A percentile compares a stretch with the other conserved stretches of the same genome.
Conservation (phyloP, 2,113 vertebrate genomes). For the Scalopus aquaticus region DNA sequence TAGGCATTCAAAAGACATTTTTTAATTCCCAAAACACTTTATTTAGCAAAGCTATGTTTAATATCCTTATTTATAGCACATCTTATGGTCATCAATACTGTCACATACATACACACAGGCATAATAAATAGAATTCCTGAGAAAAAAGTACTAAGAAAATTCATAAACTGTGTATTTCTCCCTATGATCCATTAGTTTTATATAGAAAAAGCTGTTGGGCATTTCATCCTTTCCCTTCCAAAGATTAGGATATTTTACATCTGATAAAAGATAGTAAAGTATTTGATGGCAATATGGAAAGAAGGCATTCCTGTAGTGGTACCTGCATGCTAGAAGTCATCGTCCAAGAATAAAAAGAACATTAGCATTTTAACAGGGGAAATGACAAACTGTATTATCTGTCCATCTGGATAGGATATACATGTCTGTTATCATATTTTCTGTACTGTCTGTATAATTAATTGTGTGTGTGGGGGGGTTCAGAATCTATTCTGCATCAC, state of each 20-base stretch:
- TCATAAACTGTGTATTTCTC: neutral
- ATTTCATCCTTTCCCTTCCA: neutral
- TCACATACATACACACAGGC: neutral
- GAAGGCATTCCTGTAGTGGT: neutral
- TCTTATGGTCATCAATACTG: neutral
- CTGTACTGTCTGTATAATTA: neutral
- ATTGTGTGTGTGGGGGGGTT: neutral
- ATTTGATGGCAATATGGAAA: neutral
- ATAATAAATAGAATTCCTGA: neutral
- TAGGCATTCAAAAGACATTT: neutral
- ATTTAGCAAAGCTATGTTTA: constrained; percentile 12
- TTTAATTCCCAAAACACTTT: neutral
- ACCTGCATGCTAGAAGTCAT: neutral
- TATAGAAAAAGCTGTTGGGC: neutral
- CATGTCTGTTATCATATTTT: neutral
- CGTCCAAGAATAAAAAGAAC: neutral
- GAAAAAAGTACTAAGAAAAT: neutral
- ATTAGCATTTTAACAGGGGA: neutral
- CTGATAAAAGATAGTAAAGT: neutral
- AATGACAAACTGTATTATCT: neutral
- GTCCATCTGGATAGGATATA: neutral
- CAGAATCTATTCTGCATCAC: neutral
- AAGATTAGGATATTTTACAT: neutral
- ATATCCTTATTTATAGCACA: neutral
- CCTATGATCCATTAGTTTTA: neutral